Evolutionary conservation across 2,113 vertebrate genomes (phyloP).

Genomic region (Dromaius novaehollandiae): DNA sequence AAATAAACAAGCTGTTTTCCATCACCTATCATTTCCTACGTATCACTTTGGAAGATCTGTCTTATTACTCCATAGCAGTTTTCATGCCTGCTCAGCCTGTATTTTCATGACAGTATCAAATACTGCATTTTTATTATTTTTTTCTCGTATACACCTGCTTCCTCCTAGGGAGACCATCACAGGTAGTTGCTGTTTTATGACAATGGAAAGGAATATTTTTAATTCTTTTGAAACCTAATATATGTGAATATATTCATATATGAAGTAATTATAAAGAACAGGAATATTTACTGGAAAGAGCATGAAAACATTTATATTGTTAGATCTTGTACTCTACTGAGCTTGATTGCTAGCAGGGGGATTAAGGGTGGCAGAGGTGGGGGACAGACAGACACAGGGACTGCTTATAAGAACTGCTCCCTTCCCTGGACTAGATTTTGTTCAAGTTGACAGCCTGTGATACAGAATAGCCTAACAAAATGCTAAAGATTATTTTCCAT

Average conservation of each 20-base stretch:
- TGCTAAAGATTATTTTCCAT: not conserved
- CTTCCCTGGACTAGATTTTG: not conserved
- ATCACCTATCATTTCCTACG: not conserved
- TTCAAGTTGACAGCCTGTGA: not conserved
- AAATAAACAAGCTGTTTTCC: not conserved
- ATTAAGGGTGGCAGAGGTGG: not conserved
- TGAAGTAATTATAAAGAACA: not conserved
- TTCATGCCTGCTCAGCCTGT: not conserved
- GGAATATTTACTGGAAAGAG: not conserved
- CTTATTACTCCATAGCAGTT: not conserved
- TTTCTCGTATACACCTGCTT: not conserved
- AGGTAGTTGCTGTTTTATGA: not conserved
- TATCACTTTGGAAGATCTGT: not conserved
- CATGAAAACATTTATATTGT: not conserved
- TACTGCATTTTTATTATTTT: not conserved
- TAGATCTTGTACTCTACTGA: not conserved
- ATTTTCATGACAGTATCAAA: not conserved
- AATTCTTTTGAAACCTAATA: not conserved
- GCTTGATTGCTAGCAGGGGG: not conserved
- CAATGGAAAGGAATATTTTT: not conserved
- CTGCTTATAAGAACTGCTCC: not conserved
- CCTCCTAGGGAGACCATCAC: not conserved
- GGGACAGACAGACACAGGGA: not conserved
- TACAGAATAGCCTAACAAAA: not conserved
- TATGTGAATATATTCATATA: not conserved